phyloP scores from a whole-genome alignment of 2,888 invertebrate genomes.

The Neria commutata region DNA sequence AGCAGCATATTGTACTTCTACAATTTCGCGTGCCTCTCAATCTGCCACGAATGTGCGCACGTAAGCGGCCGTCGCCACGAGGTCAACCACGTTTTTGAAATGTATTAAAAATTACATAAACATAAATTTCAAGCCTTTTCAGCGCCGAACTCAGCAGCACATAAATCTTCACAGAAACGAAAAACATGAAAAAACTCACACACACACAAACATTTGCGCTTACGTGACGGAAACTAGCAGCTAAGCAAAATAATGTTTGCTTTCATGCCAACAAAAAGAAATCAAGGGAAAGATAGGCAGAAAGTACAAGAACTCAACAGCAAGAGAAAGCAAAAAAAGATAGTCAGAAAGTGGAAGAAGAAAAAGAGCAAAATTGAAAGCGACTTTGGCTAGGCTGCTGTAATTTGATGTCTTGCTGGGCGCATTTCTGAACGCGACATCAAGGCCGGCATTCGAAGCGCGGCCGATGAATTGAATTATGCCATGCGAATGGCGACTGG shows the following conservation, averaged over 20 bases:
- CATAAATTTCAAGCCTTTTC: conserved; percentile 8
- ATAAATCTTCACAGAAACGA: conserved; percentile 8
- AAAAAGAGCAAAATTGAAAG: too few species aligned
- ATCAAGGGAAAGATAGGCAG: too few species aligned
- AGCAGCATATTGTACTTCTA: not conserved
- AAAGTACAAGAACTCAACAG: not conserved
- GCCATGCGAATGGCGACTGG: too few species aligned
- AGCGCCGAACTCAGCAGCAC: conserved; percentile 9
- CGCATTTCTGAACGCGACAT: not conserved
- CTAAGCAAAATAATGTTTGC: too few species aligned
- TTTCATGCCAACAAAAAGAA: too few species aligned
- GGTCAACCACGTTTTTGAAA: not conserved
- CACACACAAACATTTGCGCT: not conserved
- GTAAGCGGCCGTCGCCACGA: too few species aligned
- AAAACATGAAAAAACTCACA: too few species aligned
- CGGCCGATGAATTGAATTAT: not conserved
- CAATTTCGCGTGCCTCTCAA: conserved; percentile 8
- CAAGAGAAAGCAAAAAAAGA: not conserved
- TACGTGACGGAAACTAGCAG: too few species aligned
- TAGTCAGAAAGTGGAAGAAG: too few species aligned
- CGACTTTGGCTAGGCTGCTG: too few species aligned
- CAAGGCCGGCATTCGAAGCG: not conserved
- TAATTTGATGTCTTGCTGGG: not conserved
- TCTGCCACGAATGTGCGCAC: not conserved
- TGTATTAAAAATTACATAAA: conserved; percentile 14